phyloP scores from a whole-genome alignment of 2,113 vertebrate species.

The Pristiophorus japonicus region DNA sequence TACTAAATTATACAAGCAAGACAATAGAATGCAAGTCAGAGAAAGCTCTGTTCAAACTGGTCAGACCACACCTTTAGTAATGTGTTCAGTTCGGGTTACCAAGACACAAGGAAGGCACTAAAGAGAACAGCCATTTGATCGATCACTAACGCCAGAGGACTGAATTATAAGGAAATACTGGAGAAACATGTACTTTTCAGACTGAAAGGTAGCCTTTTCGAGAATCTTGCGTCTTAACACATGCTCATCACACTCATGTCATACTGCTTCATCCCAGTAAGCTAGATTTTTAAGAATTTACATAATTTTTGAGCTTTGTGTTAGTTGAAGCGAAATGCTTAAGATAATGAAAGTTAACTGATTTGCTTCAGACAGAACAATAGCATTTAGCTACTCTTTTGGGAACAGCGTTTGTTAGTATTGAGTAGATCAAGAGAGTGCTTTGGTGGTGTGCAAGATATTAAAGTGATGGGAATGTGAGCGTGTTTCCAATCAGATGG shows the following conservation, averaged over 20 bases:
- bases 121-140: not conserved
- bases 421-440: not conserved
- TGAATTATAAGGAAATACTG: not conserved
- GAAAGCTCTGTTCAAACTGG: not conserved
- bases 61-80: not conserved
- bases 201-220: not conserved
- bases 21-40: not conserved
- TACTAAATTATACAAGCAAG: not conserved
- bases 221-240: not conserved
- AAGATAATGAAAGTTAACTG: not conserved
- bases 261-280: not conserved
- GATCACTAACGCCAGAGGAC: not conserved
- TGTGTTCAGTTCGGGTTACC: not conserved
- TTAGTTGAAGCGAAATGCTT: not conserved
- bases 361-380: not conserved
- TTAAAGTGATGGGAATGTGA: not conserved
- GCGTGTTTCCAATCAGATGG: not conserved
- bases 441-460: not conserved
- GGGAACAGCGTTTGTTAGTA: not conserved
- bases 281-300: not conserved
- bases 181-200: not conserved
- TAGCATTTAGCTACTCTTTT: not conserved
- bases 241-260: not conserved
- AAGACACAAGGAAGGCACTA: not conserved
- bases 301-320: not conserved